phyloP scores from a whole-genome alignment of 2,888 invertebrate genomes.

The Silvanus unidentatus region DNA sequence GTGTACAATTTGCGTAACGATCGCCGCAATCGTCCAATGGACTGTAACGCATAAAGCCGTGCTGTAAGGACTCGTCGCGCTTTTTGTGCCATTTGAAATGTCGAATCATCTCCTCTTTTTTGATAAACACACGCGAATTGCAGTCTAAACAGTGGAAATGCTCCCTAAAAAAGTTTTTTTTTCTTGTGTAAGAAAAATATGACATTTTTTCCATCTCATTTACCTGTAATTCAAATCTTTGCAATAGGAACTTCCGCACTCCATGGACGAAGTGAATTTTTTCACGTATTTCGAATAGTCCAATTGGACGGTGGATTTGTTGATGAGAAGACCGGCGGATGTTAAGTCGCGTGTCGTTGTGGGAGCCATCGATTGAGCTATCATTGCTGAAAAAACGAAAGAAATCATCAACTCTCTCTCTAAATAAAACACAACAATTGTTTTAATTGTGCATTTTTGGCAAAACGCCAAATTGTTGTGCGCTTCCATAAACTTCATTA shows the following conservation, averaged over 20 bases:
- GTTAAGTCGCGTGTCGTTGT: conserved; percentile 46
- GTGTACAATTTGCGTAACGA: conserved; percentile 64
- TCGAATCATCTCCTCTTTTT: conserved; percentile 97
- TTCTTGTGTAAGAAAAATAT: background rate
- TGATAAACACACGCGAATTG: conserved; percentile 78
- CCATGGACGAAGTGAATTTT: conserved; percentile 72
- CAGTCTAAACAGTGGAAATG: conserved; percentile 91
- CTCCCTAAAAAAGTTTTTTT: conserved; percentile 53
- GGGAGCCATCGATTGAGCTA: conserved; percentile 50
- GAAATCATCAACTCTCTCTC: too few relatives aligned
- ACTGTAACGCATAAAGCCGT: conserved; percentile 88
- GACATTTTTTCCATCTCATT: conserved; percentile 10
- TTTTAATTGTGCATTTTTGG: too few relatives aligned
- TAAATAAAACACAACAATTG: too few relatives aligned
- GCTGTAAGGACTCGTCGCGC: conserved; percentile 90
- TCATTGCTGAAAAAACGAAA: conserved; percentile 50
- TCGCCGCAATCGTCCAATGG: conserved; percentile 92
- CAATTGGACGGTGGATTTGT: conserved; percentile 60
- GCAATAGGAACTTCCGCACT: conserved; percentile 81
- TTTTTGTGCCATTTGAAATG: conserved; percentile 99
- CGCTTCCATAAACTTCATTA: too few relatives aligned
- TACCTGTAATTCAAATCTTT: conserved; percentile 76
- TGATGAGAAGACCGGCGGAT: conserved; percentile 52
- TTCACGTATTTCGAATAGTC: conserved; percentile 88
- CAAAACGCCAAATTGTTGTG: too few relatives aligned